Conservation (phyloP, 2,888 invertebrate genomes). For the Hirtodrosophila histrioides region DNA sequence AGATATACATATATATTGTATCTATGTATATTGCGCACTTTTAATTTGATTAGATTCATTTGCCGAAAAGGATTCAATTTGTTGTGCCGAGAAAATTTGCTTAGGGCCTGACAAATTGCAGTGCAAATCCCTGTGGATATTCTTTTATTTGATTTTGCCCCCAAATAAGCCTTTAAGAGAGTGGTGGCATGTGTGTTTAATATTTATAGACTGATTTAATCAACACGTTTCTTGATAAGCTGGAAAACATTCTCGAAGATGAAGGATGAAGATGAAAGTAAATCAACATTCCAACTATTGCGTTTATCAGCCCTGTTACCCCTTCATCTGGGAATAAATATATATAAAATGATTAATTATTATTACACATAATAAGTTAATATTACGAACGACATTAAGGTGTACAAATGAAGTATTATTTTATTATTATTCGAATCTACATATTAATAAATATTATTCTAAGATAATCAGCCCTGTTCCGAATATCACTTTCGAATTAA, state of each 20-base stretch:
- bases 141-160: conserved; percentile 44
- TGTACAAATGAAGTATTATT: no score
- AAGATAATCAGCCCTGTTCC: no score
- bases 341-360: no score
- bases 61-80: conserved; percentile 72
- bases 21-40: conserved; percentile 46
- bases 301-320: no score
- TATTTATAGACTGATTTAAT: conserved; percentile 41
- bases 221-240: conserved; percentile 15
- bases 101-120: conserved; percentile 34
- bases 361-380: no score
- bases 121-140: conserved; percentile 63
- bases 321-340: no score
- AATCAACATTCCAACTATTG: no score
- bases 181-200: conserved; percentile 10
- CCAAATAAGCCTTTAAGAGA: conserved; percentile 1
- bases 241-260: not conserved
- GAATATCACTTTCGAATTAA: no score
- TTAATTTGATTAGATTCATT: conserved; percentile 77
- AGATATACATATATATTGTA: conserved; percentile 17
- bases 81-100: conserved; percentile 42
- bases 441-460: no score
- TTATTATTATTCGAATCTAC: no score
- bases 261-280: no score
- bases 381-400: no score